Evolutionary conservation across 2,113 vertebrate species (phyloP), one percentile per base, ranked within the genome.

Genomic region (Gymnobelideus leadbeateri): DNA sequence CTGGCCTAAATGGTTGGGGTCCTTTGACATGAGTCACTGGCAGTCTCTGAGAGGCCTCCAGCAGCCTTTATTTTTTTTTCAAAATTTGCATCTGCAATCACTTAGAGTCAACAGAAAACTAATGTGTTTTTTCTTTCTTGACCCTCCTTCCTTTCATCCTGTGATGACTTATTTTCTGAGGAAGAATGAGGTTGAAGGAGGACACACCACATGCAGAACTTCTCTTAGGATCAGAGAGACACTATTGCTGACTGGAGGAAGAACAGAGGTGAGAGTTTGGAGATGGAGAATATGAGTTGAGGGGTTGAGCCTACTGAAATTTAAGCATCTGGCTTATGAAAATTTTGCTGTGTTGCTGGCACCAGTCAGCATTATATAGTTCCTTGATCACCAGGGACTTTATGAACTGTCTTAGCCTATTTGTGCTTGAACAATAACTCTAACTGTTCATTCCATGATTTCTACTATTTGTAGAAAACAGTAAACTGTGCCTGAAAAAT

Each of bases 351-450:
- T 97, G 0, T 91, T 98, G 97, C 97, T 98, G 90, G 53, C 98
- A 90, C 96, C 96, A 97, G 96, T 98, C 98, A 98, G 98, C 94
- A 89, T 97, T 99, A 97, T 96, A 94, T 52, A 98, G 97, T 93
- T 97, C 96, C 96, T 97, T 97, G 97, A 98, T 98, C 98, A 98
- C 95, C 94, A 96, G 97, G 97, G 97, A 98, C 96, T 98, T 98
- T 98, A 98, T 0, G 28, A 97, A 98, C 98, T 98, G 97, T 98
- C 97, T 98, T 97, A 96, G 96, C 96, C 97, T 98, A 97, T 98
- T 98, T 98, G 97, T 98, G 98, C 97, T 97, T 96, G 98, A 98
- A 98, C 97, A 98, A 97, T 98, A 98, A 98, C 96, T 98, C 98
- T 95, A 95, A 96, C 97, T 97, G 96, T 97, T 98, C 90, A 91